Evolutionary conservation across 2,888 invertebrate genomes (phyloP).

Genomic region (Mythimna albipuncta): DNA sequence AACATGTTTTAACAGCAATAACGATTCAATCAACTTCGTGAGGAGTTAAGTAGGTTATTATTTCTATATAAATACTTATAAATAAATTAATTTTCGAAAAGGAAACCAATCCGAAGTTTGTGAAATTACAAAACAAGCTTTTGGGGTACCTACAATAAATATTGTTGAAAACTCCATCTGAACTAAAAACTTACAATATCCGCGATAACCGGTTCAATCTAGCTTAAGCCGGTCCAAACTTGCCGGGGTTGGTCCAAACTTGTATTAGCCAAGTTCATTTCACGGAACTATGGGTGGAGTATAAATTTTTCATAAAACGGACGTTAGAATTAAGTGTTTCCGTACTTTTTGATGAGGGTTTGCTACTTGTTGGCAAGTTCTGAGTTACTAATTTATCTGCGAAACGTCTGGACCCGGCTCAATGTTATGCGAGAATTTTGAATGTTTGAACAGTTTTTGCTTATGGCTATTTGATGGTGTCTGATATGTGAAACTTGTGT

Average conservation of each 20-base stretch:
- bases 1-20: slow-evolving; percentile 31
- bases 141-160: slow-evolving; percentile 41
- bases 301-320: slow-evolving; percentile 75
- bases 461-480: slow-evolving; percentile 20
- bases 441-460: slow-evolving; percentile 35
- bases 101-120: slow-evolving; percentile 14
- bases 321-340: slow-evolving; percentile 71
- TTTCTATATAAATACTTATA: slow-evolving; percentile 30
- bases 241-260: slow-evolving; percentile 50
- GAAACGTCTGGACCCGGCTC: slow-evolving; percentile 46
- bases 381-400: slow-evolving; percentile 61
- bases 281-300: slow-evolving; percentile 60
- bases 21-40: slow-evolving; percentile 17
- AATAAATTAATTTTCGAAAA: slow-evolving; percentile 29
- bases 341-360: slow-evolving; percentile 68
- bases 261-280: slow-evolving; percentile 65
- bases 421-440: slow-evolving; percentile 36
- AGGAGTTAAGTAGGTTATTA: slow-evolving; percentile 30
- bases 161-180: slow-evolving; percentile 45
- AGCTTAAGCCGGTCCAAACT: slow-evolving; percentile 47
- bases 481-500: slow-evolving; percentile 11
- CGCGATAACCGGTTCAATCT: slow-evolving; percentile 58
- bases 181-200: slow-evolving; percentile 62
- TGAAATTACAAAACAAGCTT: slow-evolving; percentile 43
- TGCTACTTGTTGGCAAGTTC: slow-evolving; percentile 50